These are phyloP conservation scores for Drosophila melanogaster DNA, from an alignment of 1,140 invertebrate species.

Conservation along the genomic window DNA sequence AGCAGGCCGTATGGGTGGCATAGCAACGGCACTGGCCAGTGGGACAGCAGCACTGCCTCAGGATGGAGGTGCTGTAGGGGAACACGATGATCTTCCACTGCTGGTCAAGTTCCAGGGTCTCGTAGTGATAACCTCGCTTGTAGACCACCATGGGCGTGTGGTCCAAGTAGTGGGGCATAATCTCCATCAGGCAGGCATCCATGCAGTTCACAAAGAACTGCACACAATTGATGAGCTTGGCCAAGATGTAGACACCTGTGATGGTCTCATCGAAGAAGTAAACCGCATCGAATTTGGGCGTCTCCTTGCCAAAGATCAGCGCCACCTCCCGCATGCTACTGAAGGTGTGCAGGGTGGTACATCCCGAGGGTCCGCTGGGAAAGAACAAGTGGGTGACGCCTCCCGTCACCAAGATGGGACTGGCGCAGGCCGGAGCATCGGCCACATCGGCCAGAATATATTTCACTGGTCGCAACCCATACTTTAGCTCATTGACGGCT, in stretches of 20 bases:
- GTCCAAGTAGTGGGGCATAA: conserved; percentile 30
- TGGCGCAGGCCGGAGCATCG: conserved; percentile 57
- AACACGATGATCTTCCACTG: conserved; percentile 63
- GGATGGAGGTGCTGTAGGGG: conserved; percentile 30
- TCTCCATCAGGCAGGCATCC: conserved; percentile 53
- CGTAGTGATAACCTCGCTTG: conserved; percentile 56
- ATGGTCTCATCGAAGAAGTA: conserved; percentile 59
- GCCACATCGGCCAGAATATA: conserved; percentile 45
- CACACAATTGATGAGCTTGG: conserved; percentile 11
- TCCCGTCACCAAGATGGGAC: conserved; percentile 57
- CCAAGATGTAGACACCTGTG: conserved; percentile 35
- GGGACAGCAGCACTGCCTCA: conserved; percentile 38
- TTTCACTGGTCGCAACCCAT: conserved; percentile 14
- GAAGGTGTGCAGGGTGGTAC: conserved; percentile 50
- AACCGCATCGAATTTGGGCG: conserved; percentile 37
- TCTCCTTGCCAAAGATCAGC: conserved; percentile 20
- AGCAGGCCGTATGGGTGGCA: conserved; percentile 22
- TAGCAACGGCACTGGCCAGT: conserved; percentile 37
- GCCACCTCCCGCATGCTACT: conserved; percentile 19
- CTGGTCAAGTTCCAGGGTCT: conserved; percentile 20
- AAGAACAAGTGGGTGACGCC: conserved; percentile 53
- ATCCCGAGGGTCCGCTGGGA: conserved; percentile 48
- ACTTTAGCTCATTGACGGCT: conserved; percentile 12
- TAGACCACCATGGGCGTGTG: conserved; percentile 19
- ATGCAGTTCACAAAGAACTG: conserved; percentile 65